phyloP scores from a whole-genome alignment of 2,797 vertebrate species.

The Lepidocolaptes lacrymiger region DNA sequence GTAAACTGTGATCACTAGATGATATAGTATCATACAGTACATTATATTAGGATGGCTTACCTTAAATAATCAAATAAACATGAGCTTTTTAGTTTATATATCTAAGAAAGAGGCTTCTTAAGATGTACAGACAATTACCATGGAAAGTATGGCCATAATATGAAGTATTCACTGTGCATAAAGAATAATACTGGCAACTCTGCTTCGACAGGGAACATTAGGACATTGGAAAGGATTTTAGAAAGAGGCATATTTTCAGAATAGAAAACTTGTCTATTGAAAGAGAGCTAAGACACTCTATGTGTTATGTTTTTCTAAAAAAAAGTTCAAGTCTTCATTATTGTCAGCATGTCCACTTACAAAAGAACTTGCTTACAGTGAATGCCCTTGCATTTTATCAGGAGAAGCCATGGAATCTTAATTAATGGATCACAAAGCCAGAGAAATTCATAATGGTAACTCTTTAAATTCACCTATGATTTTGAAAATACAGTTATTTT shows the following conservation, averaged over 20 bases:
- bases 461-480: neutral
- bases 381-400: neutral
- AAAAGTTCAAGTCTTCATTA: neutral
- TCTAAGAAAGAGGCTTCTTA: neutral
- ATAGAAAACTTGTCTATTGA: neutral
- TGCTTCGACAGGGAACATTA: neutral
- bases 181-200: neutral
- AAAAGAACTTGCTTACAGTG: neutral
- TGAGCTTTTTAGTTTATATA: neutral
- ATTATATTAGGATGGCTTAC: neutral
- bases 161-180: neutral
- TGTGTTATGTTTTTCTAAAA: neutral
- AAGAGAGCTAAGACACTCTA: neutral
- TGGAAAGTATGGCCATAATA: rapidly evolving
- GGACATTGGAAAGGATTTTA: neutral
- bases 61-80: neutral
- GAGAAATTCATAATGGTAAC: neutral
- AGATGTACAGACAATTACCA: neutral
- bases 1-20: neutral
- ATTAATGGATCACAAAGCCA: neutral
- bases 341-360: rapidly evolving
- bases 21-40: neutral
- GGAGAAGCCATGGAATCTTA: neutral
- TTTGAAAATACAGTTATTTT: neutral
- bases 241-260: neutral